Evolutionary conservation across 2,113 vertebrate genomes (phyloP).

Genomic region (Hystrix cristata): DNA sequence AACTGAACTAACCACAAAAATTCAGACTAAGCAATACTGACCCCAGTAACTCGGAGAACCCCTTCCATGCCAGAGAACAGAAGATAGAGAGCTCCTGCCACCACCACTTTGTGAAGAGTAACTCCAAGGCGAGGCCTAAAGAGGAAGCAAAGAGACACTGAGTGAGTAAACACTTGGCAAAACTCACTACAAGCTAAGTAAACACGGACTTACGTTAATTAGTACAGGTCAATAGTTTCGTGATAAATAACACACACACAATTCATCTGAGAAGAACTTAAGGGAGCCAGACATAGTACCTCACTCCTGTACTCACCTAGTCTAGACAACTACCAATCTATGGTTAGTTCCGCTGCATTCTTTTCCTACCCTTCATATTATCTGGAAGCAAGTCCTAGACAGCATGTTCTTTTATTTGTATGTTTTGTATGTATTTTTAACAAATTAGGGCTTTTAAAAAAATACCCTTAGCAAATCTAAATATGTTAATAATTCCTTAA

Average conservation of each 20-base stretch:
- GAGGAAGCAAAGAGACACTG: conserved; percentile 75
- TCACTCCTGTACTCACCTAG: background rate
- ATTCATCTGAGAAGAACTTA: background rate
- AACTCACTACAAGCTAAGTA: background rate
- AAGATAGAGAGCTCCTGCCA: conserved; percentile 95
- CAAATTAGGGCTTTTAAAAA: background rate
- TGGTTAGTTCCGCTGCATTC: background rate
- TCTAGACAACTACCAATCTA: background rate
- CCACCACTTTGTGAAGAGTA: conserved; percentile 95
- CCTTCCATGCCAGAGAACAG: conserved; percentile 97
- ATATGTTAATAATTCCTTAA: conserved; percentile 31
- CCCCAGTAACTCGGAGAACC: conserved; percentile 96
- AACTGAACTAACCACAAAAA: conserved; percentile 49
- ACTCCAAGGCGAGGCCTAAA: conserved; percentile 95
- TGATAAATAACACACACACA: background rate
- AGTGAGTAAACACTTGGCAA: background rate
- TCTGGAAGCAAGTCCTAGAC: conserved; percentile 28
- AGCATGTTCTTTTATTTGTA: background rate
- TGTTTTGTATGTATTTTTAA: conserved; percentile 42
- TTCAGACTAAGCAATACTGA: conserved; percentile 87
- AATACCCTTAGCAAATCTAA: conserved; percentile 32
- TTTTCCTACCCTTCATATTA: background rate
- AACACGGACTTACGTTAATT: background rate
- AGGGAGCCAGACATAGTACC: background rate
- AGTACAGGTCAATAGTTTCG: background rate